phyloP scores from a whole-genome alignment of 2,888 invertebrate genomes.

The Melanargia galathea region DNA sequence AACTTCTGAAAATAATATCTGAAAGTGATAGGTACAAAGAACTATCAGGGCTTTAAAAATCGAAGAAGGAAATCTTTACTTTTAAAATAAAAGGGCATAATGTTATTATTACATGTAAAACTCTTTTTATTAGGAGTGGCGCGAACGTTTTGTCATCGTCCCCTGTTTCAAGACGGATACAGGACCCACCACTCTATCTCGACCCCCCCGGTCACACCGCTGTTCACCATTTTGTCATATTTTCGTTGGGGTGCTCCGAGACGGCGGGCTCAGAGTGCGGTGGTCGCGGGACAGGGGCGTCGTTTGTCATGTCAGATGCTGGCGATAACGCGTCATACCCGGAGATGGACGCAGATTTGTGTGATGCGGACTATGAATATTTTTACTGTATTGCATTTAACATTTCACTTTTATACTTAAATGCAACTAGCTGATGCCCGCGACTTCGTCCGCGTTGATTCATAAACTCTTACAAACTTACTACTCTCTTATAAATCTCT shows the following conservation, averaged over 20 bases:
- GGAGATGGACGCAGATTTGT: conserved; percentile 75
- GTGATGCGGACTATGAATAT: conserved; percentile 70
- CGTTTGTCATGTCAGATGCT: conserved; percentile 78
- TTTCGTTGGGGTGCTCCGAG: conserved; percentile 13
- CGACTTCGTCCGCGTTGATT: too few species aligned
- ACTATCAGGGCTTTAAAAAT: background rate
- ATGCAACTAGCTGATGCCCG: conserved; percentile 10
- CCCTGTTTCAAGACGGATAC: conserved; percentile 61
- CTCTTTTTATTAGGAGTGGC: conserved; percentile 26
- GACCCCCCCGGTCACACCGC: conserved; percentile 42
- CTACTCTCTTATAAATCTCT: too few species aligned
- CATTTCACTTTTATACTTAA: too few species aligned
- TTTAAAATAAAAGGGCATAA: conserved; percentile 14
- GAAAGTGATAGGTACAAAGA: background rate
- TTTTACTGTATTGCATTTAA: conserved; percentile 46
- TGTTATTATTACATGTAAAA: conserved; percentile 37
- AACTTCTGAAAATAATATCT: too few species aligned
- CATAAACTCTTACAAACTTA: too few species aligned
- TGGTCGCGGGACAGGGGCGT: conserved; percentile 55
- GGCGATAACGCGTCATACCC: conserved; percentile 64
- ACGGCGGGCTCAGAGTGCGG: conserved; percentile 45
- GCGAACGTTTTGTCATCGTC: conserved; percentile 58
- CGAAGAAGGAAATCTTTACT: background rate
- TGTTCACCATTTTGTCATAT: conserved; percentile 19
- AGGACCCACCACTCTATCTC: conserved; percentile 45